Percentiles rank a stretch among this genome's conserved stretches.
phyloP scores from a whole-genome alignment of 2,888 invertebrate species.

The Apodemia duryi region DNA sequence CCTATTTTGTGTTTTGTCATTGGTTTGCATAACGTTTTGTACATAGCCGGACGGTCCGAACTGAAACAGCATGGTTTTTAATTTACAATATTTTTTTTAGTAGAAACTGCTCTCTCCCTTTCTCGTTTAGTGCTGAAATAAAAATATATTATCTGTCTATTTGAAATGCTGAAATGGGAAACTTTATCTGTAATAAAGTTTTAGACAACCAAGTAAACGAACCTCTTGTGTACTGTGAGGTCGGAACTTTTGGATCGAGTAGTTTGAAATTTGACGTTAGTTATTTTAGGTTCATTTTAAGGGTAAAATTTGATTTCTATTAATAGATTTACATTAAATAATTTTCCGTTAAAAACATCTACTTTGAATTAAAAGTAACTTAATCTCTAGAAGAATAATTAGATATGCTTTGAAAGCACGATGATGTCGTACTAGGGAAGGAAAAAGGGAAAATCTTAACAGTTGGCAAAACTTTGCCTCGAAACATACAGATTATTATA shows the following conservation, averaged over 20 bases:
- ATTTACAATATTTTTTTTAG: not conserved
- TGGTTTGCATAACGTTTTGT: no score
- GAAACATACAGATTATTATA: no score
- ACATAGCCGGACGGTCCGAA: no score
- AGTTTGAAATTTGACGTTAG: conserved; percentile 7
- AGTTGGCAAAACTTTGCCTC: no score
- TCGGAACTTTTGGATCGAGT: not conserved
- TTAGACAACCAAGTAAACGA: conserved; percentile 9
- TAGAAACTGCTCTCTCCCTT: no score
- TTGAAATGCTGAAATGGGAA: not conserved
- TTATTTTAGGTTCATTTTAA: not conserved
- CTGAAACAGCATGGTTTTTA: not conserved
- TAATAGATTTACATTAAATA: not conserved
- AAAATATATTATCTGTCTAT: not conserved
- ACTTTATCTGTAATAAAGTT: conserved; percentile 3
- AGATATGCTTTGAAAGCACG: no score
- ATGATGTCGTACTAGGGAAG: no score
- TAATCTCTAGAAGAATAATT: no score
- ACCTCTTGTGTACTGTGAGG: conserved; percentile 5
- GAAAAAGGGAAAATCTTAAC: no score
- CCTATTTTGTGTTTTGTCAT: no score
- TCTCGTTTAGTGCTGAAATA: not conserved
- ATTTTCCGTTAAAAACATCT: no score
- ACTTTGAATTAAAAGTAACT: no score
- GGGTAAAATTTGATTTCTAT: not conserved